Percentiles rank a stretch among this genome's conserved stretches.
Evolutionary conservation across 2,888 invertebrate genomes (phyloP).

Genomic region (Trichopria drosophilae): DNA sequence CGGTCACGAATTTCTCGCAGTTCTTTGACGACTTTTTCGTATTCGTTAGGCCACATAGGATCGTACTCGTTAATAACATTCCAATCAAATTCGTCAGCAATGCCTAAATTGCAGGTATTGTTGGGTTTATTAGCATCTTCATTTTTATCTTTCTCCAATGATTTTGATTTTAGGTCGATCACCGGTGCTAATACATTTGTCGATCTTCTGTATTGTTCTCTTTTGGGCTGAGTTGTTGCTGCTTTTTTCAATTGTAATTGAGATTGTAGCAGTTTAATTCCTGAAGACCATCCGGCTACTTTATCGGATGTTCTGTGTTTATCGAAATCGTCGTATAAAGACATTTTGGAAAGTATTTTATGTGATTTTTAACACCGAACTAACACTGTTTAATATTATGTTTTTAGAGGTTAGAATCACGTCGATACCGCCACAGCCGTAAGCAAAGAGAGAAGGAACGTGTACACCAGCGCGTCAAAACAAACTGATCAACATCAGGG

Average conservation of each 20-base stretch:
- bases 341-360: too few species aligned
- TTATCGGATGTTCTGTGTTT: slow-evolving; percentile 79
- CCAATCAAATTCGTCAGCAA: slow-evolving; percentile 76
- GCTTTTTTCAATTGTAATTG: slow-evolving; percentile 91
- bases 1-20: slow-evolving; percentile 72
- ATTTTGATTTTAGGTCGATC: slow-evolving; percentile 72
- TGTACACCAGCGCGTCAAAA: too few species aligned
- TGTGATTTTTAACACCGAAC: too few species aligned
- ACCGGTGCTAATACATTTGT: slow-evolving; percentile 77
- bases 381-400: too few species aligned
- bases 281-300: slow-evolving; percentile 89
- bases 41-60: slow-evolving; percentile 97
- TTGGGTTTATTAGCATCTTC: slow-evolving; percentile 42
- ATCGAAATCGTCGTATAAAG: slow-evolving; percentile 89
- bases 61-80: slow-evolving; percentile 95
- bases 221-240: slow-evolving; percentile 75
- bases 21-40: slow-evolving; percentile 91
- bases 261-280: slow-evolving; percentile 89
- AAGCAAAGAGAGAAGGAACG: too few species aligned
- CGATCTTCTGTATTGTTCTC: slow-evolving; percentile 73
- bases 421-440: too few species aligned
- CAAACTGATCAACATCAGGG: too few species aligned
- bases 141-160: slow-evolving; percentile 51
- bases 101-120: slow-evolving; percentile 48
- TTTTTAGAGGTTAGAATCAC: too few species aligned